Evolutionary conservation across 2,113 vertebrate species (phyloP).

Genomic region (Gavia stellata): DNA sequence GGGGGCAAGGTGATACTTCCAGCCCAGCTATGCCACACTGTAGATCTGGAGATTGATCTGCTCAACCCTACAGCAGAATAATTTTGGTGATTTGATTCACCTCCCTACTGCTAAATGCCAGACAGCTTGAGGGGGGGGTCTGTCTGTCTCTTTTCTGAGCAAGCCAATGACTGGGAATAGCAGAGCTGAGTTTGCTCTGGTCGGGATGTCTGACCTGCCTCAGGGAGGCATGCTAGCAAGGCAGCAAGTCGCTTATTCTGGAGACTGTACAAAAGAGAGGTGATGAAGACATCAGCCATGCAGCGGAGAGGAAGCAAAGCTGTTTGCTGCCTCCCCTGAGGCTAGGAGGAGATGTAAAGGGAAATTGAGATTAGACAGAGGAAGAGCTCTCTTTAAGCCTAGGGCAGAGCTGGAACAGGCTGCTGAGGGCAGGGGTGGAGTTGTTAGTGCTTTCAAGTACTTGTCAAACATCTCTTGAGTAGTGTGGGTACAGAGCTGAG

Average conservation of each 20-base stretch:
- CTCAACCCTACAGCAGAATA: neutral
- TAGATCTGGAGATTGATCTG: neutral
- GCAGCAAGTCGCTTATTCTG: neutral
- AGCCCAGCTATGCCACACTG: accelerated
- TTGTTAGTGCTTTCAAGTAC: neutral
- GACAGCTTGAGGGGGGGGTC: neutral
- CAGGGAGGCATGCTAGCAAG: neutral
- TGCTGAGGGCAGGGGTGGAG: neutral
- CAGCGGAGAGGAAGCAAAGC: neutral
- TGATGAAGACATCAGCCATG: neutral
- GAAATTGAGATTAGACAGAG: neutral
- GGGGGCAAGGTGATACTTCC: neutral
- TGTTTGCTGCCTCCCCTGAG: neutral
- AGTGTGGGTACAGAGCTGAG: neutral
- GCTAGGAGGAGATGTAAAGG: neutral
- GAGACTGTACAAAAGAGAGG: neutral
- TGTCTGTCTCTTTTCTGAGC: neutral
- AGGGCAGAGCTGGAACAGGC: neutral
- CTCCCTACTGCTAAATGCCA: neutral
- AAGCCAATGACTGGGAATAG: neutral
- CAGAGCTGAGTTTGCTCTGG: neutral
- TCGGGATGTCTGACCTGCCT: neutral
- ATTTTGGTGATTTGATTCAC: neutral
- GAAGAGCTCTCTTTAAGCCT: neutral
- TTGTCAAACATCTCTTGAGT: neutral